Evolutionary conservation across 2,888 invertebrate species (phyloP).

Genomic region (Lochmaea capreae): DNA sequence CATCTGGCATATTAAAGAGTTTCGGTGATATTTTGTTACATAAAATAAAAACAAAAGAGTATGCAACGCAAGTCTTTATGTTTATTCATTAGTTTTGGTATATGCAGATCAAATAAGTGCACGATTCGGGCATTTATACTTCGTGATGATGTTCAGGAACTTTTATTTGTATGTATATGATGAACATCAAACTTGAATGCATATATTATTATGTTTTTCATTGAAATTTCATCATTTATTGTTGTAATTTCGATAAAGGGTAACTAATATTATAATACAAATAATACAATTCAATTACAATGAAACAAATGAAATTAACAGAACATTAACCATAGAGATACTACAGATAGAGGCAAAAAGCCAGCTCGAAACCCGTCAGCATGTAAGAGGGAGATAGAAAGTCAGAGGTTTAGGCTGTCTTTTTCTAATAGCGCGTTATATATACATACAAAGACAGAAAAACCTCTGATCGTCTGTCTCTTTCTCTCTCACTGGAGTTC

Average conservation of each 20-base stretch:
- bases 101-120: conserved; percentile 3
- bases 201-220: not conserved
- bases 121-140: conserved; percentile 10
- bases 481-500: too few species aligned
- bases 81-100: conserved; percentile 12
- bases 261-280: not conserved
- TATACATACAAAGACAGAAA: too few species aligned
- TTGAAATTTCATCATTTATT: not conserved
- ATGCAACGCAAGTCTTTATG: not conserved
- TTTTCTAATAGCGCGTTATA: too few species aligned
- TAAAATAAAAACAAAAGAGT: not conserved
- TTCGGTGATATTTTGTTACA: not conserved
- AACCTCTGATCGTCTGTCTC: too few species aligned
- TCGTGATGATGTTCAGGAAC: not conserved
- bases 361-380: too few species aligned
- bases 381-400: too few species aligned
- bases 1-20: not conserved
- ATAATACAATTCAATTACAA: not conserved
- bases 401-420: too few species aligned
- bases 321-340: too few species aligned
- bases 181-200: not conserved
- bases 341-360: too few species aligned
- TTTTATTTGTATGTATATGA: not conserved
- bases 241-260: not conserved
- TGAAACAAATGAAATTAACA: too few species aligned